These are phyloP conservation scores for Alosa sapidissima DNA, from an alignment of 2,797 vertebrate genomes.

Conservation along the genomic window DNA sequence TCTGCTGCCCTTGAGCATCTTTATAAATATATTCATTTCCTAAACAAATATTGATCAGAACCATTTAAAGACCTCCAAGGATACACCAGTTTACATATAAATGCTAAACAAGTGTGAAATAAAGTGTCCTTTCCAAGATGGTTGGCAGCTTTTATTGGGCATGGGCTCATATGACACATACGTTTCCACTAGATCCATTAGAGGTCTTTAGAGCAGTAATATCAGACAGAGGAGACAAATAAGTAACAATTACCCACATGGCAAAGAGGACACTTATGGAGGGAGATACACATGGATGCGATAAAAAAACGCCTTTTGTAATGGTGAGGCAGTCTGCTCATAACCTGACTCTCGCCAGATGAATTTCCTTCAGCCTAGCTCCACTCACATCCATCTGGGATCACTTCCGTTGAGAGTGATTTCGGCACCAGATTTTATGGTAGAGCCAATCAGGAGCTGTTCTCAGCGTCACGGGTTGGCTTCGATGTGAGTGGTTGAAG, in stretches of 20 bases:
- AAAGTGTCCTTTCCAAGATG: not conserved
- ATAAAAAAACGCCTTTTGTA: not conserved
- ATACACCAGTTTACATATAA: not conserved
- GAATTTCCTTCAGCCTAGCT: no score
- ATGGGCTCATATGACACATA: not conserved
- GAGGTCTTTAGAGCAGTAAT: not conserved
- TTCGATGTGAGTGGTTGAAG: no score
- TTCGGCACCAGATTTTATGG: no score
- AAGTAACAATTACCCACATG: slow-evolving; percentile 27
- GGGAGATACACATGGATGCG: not conserved
- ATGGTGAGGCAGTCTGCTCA: not conserved
- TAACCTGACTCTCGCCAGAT: not conserved
- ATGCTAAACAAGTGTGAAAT: slow-evolving; percentile 14
- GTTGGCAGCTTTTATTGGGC: not conserved
- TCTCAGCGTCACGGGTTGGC: no score
- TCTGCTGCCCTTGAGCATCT: not conserved
- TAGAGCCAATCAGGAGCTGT: no score
- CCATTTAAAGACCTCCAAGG: not conserved
- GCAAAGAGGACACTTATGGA: slow-evolving; percentile 12
- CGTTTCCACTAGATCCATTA: slow-evolving; percentile 9
- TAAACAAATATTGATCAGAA: not conserved
- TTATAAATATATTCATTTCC: not conserved
- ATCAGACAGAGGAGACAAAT: not conserved
- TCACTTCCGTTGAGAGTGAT: no score
- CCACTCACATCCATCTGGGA: no score